These are phyloP conservation scores for Micromys minutus DNA, from an alignment of 2,113 vertebrate genomes.

Conservation along the genomic window DNA sequence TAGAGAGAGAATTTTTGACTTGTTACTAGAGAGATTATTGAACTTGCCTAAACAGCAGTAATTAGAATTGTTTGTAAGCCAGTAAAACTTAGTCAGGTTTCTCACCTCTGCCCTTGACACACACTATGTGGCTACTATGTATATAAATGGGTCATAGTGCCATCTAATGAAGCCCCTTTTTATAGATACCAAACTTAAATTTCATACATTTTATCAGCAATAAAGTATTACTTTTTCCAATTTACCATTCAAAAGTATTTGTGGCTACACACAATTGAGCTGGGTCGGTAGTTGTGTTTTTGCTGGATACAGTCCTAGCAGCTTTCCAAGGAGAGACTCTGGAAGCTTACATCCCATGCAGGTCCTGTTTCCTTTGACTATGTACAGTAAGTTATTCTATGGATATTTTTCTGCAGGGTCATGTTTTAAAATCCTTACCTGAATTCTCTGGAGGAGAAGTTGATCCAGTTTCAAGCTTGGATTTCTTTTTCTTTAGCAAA, in stretches of 20 bases:
- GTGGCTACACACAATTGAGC: background rate
- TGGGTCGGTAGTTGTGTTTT: background rate
- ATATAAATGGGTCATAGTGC: background rate
- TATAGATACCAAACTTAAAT: background rate
- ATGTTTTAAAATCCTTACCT: conserved; percentile 35
- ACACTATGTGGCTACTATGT: background rate
- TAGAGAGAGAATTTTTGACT: background rate
- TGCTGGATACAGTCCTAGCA: background rate
- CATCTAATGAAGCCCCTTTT: background rate
- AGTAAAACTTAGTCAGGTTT: background rate
- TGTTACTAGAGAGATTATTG: background rate
- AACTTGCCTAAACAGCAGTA: background rate
- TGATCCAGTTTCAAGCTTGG: conserved; percentile 28
- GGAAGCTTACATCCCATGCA: background rate
- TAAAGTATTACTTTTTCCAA: background rate
- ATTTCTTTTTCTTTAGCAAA: conserved; percentile 60
- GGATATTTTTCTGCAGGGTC: background rate
- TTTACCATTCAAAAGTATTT: background rate
- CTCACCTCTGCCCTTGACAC: background rate
- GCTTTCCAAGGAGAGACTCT: background rate
- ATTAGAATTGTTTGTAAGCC: background rate
- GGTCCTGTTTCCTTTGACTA: conserved; percentile 36
- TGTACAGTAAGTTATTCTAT: background rate
- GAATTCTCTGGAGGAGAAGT: conserved; percentile 51
- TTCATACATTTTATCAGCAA: background rate